Evolutionary conservation across 23 tunicate species (phyloP), one percentile per base, ranked within the genome.

Genomic region (Phallusia fumigata): DNA sequence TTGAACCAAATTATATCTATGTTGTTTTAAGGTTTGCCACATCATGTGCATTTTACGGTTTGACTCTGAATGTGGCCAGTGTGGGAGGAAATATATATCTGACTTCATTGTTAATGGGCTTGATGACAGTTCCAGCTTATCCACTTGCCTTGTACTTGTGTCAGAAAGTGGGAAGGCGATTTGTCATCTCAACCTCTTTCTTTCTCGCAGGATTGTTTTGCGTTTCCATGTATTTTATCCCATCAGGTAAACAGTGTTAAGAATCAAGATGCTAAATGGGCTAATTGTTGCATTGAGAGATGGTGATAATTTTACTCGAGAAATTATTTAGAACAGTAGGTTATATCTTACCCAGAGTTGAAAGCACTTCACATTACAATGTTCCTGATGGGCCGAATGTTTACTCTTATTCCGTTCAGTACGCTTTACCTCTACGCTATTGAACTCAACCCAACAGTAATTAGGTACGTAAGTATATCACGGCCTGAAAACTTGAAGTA

Each of bases 21-120:
- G 15, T 51, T 51, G 15, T 18, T 74, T 44, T 15, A 65, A 83
- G 91, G 91, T 74, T 75, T 53, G 80, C 80, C 0, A 65, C 34
- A 18, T 87, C 91, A 5, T 82, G 91, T 36, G 82, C 64, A 47
- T 87, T 74, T 64, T 87, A 87, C 50, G 91, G 91, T 19, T 34
- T 87, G 24, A 87, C 91, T 36, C 40, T 87, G 22, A 87, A 87
- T 65, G 86, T 85, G 33, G 85, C 73, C 28, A 82, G 75, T 31
- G 47, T 87, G 12, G 80, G 82, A 26, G 91, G 91, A 31, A 79
- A 87, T 51, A 50, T 82, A 2, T 87, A 65, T 65, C 32, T 52
- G 18, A 87, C 82, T n/a, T 8, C 82, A 19, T 74, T 75, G 15
- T 34, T 82, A n/a, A 80, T 52, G 75, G 91, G 77, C 12, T 10